Evolutionary conservation across 2,113 vertebrate species (phyloP), one percentile per base, ranked within the genome.

Genomic region (Corynorhinus townsendii): DNA sequence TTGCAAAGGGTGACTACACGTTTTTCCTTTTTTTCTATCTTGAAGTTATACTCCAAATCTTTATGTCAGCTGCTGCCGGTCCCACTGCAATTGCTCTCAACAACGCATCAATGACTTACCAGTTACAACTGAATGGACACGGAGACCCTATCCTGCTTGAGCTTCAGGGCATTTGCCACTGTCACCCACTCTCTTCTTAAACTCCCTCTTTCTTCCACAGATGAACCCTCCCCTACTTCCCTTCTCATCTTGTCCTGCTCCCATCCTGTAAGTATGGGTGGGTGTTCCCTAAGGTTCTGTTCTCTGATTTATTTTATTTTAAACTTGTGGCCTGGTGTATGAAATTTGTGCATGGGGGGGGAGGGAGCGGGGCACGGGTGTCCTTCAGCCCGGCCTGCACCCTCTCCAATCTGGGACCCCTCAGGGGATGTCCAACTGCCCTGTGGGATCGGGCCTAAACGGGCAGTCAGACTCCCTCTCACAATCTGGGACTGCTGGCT

Each of bases 1-100:
- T 54, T 73, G 30, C 47, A 45, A 77, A 49, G 24, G 9, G 12
- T 47, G 33, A 45, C 71, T 84, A 71, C 35, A 45, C 7, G 72
- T 92, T 76, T 82, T 86, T 80, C 86, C 62, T 82, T 87, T 71
- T 20, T 47, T 62, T 90, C 68, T 77, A 89, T n/a, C 82, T 59
- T 62, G 66, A 73, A 66, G 80, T 91, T 81, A 52, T 19, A 62
- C 30, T 72, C 28, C 62, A 88, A 54, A 82, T 84, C 84, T 64
- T 52, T 49, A 33, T 19, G 45, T 19, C 20, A 47, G 64, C 45
- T 38, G 71, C 72, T 73, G 38, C 64, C 76, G 5, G 30, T 10
- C 62, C 71, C 33, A 40, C 4, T 17, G 35, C 24, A 62, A 71
- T 2, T 9, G 20, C n/a, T 85, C 40, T 86, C 15, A 4, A 47